Base-by-base conservation (phyloP, 2,888 invertebrate genomes). In the Venustoraphidia nigricollis region DNA sequence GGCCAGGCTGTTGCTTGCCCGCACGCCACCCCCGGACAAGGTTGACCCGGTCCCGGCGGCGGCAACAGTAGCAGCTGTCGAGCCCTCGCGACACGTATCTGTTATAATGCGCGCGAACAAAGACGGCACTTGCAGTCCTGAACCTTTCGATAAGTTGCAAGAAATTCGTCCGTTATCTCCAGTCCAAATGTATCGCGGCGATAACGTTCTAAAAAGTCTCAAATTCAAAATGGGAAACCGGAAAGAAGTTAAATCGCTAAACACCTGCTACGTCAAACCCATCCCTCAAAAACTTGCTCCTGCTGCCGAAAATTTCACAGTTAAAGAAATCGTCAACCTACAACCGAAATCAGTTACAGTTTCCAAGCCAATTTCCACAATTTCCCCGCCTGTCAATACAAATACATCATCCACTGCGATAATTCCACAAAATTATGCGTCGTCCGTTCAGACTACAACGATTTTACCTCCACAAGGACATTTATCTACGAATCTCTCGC, bases 91-190 rank as follows among this genome's bases (percentile, higher is more conserved):
- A 45, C 67, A 76, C 46, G 72, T 80, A 35, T 88, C 89, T 10
- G 91, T 92, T 54, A 91, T 91, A 56, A 90, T 89, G 86, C 79
- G 79, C 55, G 89, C 85, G 8, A 82, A 83, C 63, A 82, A 83
- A 53, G 83, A 87, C 60, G 90, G 89, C 41, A 81, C 83, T 36
- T 85, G 81, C 68, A 63, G 61, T 38, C 42, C 44, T 39, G 45
- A 56, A 51, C 41, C 50, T 39, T 34, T 58, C 56, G 49, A 71
- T 71, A 68, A 69, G 45, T 61, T 67, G 46, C 66, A 63, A 27
- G 66, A 66, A 41, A 63, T 66, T 27, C 41, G 53, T 27, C 27
- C 44, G 8, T 44, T 44, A 34, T 35, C 45, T n/a, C 48, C 54
- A 42, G 60, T 59, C 40, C 56, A 64, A 34, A 27, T 27, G 27